phyloP scores from a whole-genome alignment of 2,797 vertebrate species.

The Alca torda region DNA sequence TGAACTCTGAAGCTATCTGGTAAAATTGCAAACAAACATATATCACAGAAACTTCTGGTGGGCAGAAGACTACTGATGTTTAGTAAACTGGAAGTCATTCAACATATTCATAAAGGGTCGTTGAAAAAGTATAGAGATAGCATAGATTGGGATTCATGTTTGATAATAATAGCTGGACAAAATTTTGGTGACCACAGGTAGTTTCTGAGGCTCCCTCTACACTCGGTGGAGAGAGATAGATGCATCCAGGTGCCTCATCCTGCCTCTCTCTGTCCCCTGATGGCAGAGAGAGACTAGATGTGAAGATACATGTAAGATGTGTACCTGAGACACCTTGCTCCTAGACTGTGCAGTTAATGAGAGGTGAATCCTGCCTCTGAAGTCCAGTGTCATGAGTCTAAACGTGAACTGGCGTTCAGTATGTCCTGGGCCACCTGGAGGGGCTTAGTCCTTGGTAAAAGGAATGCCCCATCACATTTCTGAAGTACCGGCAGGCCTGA shows the following conservation, averaged over 20 bases:
- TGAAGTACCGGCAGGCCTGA: background rate
- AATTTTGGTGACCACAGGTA: background rate
- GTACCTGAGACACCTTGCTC: background rate
- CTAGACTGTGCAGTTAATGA: background rate
- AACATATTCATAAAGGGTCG: background rate
- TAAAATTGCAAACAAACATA: background rate
- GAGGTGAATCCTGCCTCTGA: background rate
- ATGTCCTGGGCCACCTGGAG: background rate
- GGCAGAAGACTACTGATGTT: background rate
- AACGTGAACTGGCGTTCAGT: background rate
- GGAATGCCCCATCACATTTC: background rate
- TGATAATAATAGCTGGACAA: background rate
- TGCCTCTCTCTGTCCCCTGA: background rate
- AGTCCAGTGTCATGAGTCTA: background rate
- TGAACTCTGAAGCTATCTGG: background rate
- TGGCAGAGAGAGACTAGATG: background rate
- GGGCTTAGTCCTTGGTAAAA: background rate
- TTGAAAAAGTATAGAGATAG: background rate
- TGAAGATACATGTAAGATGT: background rate
- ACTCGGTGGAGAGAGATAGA: background rate
- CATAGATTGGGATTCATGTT: background rate
- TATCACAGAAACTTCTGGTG: background rate
- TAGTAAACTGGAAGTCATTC: background rate
- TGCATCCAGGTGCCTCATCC: background rate
- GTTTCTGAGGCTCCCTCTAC: background rate